These are phyloP conservation scores for Ylistrum balloti DNA, from an alignment of 1,140 invertebrate species.

Conservation along the genomic window DNA sequence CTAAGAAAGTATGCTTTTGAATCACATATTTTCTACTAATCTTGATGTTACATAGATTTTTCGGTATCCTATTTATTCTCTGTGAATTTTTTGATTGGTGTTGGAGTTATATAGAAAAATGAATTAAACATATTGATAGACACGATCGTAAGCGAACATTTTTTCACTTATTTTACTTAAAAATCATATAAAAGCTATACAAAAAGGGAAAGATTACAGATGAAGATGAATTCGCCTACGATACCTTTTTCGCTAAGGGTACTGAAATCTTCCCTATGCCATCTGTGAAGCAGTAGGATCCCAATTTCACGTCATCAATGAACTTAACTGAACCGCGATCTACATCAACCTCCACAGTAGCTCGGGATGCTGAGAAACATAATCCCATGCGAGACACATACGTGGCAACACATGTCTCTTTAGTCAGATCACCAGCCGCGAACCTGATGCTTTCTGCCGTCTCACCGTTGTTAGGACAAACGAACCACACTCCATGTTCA, in stretches of 20 bases:
- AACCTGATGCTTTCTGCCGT: conserved; percentile 42
- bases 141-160: too few relatives aligned
- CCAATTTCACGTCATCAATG: not conserved
- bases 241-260: conserved; percentile 36
- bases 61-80: too few relatives aligned
- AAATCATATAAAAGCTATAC: too few relatives aligned
- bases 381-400: conserved; percentile 51
- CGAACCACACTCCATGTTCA: conserved; percentile 52
- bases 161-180: too few relatives aligned
- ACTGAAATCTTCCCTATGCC: conserved; percentile 48
- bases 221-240: too few relatives aligned
- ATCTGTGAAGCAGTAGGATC: conserved; percentile 44
- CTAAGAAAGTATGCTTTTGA: too few relatives aligned
- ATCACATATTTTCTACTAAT: too few relatives aligned
- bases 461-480: conserved; percentile 26
- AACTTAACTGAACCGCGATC: not conserved
- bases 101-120: too few relatives aligned
- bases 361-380: conserved; percentile 44
- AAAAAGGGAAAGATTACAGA: too few relatives aligned
- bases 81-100: too few relatives aligned
- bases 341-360: conserved; percentile 35
- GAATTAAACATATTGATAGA: too few relatives aligned
- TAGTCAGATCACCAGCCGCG: not conserved
- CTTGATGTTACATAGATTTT: too few relatives aligned
- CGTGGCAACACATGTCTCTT: conserved; percentile 45